Conservation (phyloP, 1,140 invertebrate species). For the Trigoniulus corallinus region DNA sequence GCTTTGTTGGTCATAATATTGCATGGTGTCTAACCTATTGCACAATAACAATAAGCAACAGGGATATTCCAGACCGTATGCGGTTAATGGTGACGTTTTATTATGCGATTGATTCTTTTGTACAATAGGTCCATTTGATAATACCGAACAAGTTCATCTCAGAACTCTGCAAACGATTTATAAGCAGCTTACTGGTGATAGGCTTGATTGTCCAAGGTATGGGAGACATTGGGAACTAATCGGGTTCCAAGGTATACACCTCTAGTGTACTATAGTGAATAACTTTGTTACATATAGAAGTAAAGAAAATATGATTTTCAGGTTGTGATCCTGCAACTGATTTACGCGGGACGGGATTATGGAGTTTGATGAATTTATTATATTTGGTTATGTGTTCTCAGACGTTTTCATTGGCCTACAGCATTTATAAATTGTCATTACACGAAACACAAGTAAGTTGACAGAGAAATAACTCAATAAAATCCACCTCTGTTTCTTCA, state of each 20-base stretch:
- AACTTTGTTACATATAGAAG: neutral
- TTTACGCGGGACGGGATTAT: slow-evolving; percentile 33
- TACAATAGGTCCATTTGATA: slow-evolving; percentile 29
- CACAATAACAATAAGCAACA: no score
- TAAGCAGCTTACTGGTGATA: slow-evolving; percentile 30
- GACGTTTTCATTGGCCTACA: slow-evolving; percentile 25
- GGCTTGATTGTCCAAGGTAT: slow-evolving; percentile 29
- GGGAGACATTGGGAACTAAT: slow-evolving; percentile 39
- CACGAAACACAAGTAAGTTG: slow-evolving; percentile 27
- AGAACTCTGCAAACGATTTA: slow-evolving; percentile 35
- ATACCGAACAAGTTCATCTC: slow-evolving; percentile 27
- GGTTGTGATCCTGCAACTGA: slow-evolving; percentile 39
- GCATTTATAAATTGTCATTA: slow-evolving; percentile 33
- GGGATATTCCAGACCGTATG: no score
- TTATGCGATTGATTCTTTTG: neutral
- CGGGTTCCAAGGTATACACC: slow-evolving; percentile 34
- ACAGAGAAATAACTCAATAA: neutral
- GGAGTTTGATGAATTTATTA: slow-evolving; percentile 34
- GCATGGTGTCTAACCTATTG: no score
- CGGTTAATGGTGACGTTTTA: no score
- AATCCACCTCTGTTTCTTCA: no score
- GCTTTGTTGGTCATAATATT: no score
- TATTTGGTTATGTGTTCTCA: slow-evolving; percentile 26
- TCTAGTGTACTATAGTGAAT: no score
- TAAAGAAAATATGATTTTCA: slow-evolving; percentile 8